Conservation (phyloP, 2,797 vertebrate species). For the Phoebastria nigripes region DNA sequence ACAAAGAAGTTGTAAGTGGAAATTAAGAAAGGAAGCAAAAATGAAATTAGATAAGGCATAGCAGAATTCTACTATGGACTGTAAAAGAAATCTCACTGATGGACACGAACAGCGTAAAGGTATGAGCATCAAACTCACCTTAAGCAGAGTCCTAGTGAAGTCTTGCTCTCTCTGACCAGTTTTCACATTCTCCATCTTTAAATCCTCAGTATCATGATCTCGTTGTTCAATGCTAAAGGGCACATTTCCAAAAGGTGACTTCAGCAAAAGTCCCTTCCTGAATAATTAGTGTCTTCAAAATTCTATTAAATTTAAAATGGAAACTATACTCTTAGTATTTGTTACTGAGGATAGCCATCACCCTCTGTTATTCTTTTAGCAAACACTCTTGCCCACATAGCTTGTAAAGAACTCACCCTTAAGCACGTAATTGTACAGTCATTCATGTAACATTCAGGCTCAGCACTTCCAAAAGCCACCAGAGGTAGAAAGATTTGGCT, state of each 20-base stretch:
- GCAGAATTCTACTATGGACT: not conserved
- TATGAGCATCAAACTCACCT: not conserved
- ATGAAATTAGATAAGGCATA: not conserved
- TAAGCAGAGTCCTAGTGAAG: not conserved
- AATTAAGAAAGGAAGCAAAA: not conserved
- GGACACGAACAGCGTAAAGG: rapidly evolving
- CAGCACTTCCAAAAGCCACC: not conserved
- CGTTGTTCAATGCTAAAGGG: not conserved
- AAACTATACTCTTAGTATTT: not conserved
- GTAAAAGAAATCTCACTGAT: not conserved
- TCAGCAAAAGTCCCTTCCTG: not conserved
- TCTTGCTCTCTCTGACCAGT: not conserved
- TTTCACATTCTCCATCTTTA: not conserved
- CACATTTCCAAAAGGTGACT: not conserved
- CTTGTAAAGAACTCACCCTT: not conserved
- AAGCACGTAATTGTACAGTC: not conserved
- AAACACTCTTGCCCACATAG: not conserved
- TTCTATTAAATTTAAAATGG: not conserved
- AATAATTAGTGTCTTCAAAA: not conserved
- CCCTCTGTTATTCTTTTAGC: not conserved
- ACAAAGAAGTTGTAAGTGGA: not conserved
- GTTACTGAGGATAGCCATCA: not conserved
- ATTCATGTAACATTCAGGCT: not conserved
- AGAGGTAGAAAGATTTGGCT: not conserved
- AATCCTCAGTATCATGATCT: not conserved